Base-by-base conservation (phyloP, 2,113 vertebrate genomes). In the Phainopepla nitens region DNA sequence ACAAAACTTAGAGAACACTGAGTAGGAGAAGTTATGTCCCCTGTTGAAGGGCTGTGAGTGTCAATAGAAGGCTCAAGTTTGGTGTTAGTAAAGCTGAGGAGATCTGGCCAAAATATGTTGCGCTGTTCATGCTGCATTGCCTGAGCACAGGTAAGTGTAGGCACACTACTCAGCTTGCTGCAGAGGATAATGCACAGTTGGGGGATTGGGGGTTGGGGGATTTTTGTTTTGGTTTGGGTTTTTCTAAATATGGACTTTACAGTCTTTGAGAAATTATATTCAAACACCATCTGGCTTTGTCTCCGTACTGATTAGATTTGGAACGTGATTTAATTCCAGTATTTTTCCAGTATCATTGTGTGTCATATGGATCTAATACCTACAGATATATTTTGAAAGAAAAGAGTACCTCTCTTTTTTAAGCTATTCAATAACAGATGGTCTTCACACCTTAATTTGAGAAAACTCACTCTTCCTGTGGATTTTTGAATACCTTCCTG, bases 1-100 rank as follows among this genome's bases (percentile, higher is more conserved):
- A 11, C 24, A 92, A 70, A 71, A 31, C 77, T 73, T 85, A 71
- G 42, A 90, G 50, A 93, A 47, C n/a, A 56, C 7, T 7, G 27
- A 47, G 24, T 7, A 57, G 12, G 44, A 69, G 70, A 76, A 91
- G 3, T 17, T 24, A 49, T 0, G 2, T 25, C 0, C 2, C 10
- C 42, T 29, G 11, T n/a, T 1, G 1, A 77, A 66, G 54, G 15
- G 29, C 53, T 91, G 19, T 69, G 39, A n/a, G 22, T 64, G 7
- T 73, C 61, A 76, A 8, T 7, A 36, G 39, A 50, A 58, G 45
- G 58, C 9, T 91, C 42, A 58, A 6, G 18, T 53, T n/a, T 72
- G 33, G 15, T 47, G 56, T 62, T 41, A 31, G 27, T 21, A 56
- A 49, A 82, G 70, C 10, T 79, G 58, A 75, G 15, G 53, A 49